A percentile compares a stretch with the other conserved stretches of the same genome.
Conservation (phyloP, 2,797 vertebrate genomes). For the Varecia variegata region DNA sequence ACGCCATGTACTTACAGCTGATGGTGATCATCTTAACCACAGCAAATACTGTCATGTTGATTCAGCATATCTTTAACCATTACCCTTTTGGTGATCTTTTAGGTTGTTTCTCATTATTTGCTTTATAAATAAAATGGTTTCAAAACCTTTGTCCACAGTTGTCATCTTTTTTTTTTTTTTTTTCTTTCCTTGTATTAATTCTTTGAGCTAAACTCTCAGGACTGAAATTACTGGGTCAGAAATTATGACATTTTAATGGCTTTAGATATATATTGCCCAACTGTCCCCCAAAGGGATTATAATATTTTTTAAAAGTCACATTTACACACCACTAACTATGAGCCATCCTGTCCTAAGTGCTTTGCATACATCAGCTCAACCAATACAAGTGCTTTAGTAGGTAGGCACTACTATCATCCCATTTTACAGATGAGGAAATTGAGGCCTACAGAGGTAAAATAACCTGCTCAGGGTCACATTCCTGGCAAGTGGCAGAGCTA, state of each 20-base stretch:
- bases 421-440: neutral
- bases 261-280: neutral
- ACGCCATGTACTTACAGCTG: fast-evolving
- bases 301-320: neutral
- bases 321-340: neutral
- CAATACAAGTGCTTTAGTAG: neutral
- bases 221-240: neutral
- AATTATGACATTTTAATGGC: neutral
- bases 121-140: neutral
- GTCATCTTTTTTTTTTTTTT: neutral
- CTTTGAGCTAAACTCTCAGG: neutral
- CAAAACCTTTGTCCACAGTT: neutral
- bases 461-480: neutral
- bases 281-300: neutral
- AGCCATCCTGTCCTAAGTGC: neutral
- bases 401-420: neutral
- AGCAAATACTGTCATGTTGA: neutral
- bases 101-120: neutral
- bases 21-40: neutral
- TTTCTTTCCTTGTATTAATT: neutral
- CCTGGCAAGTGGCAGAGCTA: neutral
- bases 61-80: fast-evolving
- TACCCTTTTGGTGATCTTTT: neutral
- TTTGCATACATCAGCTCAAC: neutral
- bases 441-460: neutral